Base-by-base conservation (phyloP, 2,888 invertebrate genomes). In the Polyommatus iphigenia region DNA sequence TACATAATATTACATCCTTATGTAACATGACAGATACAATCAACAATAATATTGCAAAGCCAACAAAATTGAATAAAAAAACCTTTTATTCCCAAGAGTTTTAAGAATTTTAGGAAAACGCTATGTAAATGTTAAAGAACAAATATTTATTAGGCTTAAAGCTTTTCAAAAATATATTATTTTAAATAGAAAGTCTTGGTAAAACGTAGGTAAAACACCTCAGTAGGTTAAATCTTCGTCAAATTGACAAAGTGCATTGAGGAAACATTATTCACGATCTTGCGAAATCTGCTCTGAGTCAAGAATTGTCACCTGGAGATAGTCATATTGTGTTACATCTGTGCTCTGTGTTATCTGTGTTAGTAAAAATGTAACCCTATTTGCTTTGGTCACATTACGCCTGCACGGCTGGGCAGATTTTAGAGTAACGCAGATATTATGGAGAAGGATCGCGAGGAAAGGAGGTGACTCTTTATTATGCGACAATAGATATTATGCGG, bases 241-340 rank as follows among this genome's bases (percentile, higher is more conserved):
- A 67, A 67, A 67, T 67, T 29, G 67, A 24, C 62, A 24, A 10
- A 20, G 24, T 62, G 62, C 62, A 62, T 24, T 24, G 24, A 67
- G 67, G 29, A 67, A 67, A 67, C 67, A 67, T 29, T 29, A 67
- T 10, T 62, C 62, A 24, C 67, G 67, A 29, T 67, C 15, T 67
- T 67, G 29, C 29, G 67, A 67, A 67, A 67, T 67, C 29, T 67
- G 67, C 6, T 67, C 13, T 67, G 67, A 67, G 24, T 29, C 67
- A 67, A 29, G 67, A 67, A 67, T 29, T 67, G 29, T 29, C 67
- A 20, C 20, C 20, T 59, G 59, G 59, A 50, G 15, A 50, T 54
- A 54, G 54, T 54, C 54, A 50, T 15, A 50, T 50, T 59, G 20
- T 59, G 59, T 8, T 57, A 18, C 57, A 24, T 62, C 20, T 62